A percentile compares a stretch with the other conserved stretches of the same genome.
Evolutionary conservation across 1,140 invertebrate genomes (phyloP).

Genomic region (Meloidogyne floridensis): DNA sequence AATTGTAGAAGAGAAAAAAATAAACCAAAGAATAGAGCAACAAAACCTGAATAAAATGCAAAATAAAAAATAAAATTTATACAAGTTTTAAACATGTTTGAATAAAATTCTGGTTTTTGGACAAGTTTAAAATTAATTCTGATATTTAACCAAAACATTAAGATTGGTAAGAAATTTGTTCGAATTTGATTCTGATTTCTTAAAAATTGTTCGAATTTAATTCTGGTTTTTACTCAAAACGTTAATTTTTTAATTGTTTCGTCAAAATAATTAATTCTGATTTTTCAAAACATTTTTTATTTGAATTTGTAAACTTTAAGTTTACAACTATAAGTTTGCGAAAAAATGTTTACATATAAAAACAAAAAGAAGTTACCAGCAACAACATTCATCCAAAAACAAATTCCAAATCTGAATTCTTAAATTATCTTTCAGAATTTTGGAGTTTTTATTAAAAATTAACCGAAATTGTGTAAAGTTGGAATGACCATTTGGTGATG

Average conservation of each 20-base stretch:
- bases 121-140: too few relatives aligned
- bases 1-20: conserved; percentile 54
- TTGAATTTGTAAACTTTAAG: too few relatives aligned
- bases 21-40: conserved; percentile 51
- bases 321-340: too few relatives aligned
- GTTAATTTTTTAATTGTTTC: too few relatives aligned
- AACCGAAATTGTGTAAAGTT: conserved; percentile 20
- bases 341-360: background rate
- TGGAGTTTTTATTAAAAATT: background rate
- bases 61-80: conserved; percentile 31
- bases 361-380: conserved; percentile 46
- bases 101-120: background rate
- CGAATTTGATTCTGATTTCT: background rate
- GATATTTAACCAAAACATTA: too few relatives aligned
- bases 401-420: conserved; percentile 46
- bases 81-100: background rate
- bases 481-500: conserved; percentile 12
- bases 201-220: too few relatives aligned
- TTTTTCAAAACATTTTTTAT: too few relatives aligned
- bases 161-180: too few relatives aligned
- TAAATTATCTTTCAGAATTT: conserved; percentile 32
- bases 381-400: conserved; percentile 58
- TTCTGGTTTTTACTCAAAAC: too few relatives aligned
- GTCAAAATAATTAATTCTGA: too few relatives aligned
- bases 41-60: conserved; percentile 49